Conservation (phyloP, 2,797 vertebrate genomes). For the Lithobates sylvaticus region DNA sequence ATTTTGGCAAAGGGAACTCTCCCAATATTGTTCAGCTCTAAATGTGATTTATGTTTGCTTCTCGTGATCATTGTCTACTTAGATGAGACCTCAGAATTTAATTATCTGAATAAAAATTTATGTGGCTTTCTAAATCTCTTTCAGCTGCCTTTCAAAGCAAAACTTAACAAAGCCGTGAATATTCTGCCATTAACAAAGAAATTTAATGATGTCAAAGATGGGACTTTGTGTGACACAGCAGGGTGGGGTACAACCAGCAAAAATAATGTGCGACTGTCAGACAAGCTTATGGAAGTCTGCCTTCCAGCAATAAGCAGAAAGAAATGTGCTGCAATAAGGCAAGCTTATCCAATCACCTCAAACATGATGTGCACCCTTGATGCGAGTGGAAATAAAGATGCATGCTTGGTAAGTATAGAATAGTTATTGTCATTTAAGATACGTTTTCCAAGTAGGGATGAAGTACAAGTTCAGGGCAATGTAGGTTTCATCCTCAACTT, state of each 20-base stretch:
- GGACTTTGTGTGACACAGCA: conserved; percentile 19
- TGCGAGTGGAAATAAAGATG: neutral
- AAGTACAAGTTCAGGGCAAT: too few species aligned
- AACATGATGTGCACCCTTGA: conserved; percentile 42
- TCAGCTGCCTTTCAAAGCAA: conserved; percentile 13
- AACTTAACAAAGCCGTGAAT: conserved; percentile 10
- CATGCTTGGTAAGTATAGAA: conserved; percentile 17
- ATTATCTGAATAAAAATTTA: neutral
- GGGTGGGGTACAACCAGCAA: conserved; percentile 15
- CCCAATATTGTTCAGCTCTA: too few species aligned
- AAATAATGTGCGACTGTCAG: neutral
- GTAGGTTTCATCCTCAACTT: too few species aligned
- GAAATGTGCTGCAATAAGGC: neutral
- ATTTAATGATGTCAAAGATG: conserved; percentile 11
- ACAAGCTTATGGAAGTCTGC: conserved; percentile 37
- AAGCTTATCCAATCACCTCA: neutral
- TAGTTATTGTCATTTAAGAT: neutral
- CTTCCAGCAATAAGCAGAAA: conserved; percentile 25
- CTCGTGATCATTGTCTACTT: neutral
- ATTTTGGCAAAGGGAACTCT: too few species aligned
- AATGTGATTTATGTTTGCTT: too few species aligned
- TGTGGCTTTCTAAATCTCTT: neutral
- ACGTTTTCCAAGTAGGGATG: too few species aligned
- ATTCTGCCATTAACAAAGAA: neutral
- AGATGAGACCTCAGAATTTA: neutral